phyloP scores from a whole-genome alignment of 2,888 invertebrate species.

The Thecocarcelia acutangulata region DNA sequence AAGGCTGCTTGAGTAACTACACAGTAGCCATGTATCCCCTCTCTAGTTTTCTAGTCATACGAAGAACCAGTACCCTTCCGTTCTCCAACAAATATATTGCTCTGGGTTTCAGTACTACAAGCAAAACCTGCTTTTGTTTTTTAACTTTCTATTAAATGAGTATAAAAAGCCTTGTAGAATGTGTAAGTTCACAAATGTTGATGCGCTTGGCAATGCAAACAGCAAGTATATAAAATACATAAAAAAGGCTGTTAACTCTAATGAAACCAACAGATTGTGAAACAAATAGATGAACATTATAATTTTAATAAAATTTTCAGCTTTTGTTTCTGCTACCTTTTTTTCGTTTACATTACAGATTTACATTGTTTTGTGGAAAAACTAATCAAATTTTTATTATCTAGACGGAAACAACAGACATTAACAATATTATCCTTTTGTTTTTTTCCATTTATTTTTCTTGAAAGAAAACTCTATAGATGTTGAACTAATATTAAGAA shows the following conservation, averaged over 20 bases:
- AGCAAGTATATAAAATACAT: conserved; percentile 19
- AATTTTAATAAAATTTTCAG: conserved; percentile 65
- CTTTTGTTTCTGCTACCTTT: conserved; percentile 15
- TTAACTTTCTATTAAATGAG: too few relatives aligned
- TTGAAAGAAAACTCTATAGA: conserved; percentile 15
- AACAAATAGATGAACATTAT: conserved; percentile 67
- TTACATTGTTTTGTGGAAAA: conserved; percentile 59
- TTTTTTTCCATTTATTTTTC: conserved; percentile 1
- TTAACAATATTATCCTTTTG: conserved; percentile 62
- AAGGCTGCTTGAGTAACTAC: too few relatives aligned
- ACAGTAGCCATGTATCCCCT: too few relatives aligned
- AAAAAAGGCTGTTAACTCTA: conserved; percentile 49
- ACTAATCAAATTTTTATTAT: conserved; percentile 70
- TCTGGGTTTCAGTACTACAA: too few relatives aligned
- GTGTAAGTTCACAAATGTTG: too few relatives aligned
- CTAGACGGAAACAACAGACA: conserved; percentile 56
- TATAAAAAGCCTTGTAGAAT: too few relatives aligned
- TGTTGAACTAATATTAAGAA: conserved; percentile 35
- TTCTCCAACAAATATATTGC: too few relatives aligned
- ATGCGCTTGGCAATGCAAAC: background rate
- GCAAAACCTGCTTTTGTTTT: too few relatives aligned
- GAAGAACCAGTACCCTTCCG: too few relatives aligned
- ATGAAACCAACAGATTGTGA: conserved; percentile 47
- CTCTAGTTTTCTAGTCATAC: too few relatives aligned
- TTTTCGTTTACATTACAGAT: conserved; percentile 21